phyloP scores from a whole-genome alignment of 2,113 vertebrate species.

The Monopterus albus region DNA sequence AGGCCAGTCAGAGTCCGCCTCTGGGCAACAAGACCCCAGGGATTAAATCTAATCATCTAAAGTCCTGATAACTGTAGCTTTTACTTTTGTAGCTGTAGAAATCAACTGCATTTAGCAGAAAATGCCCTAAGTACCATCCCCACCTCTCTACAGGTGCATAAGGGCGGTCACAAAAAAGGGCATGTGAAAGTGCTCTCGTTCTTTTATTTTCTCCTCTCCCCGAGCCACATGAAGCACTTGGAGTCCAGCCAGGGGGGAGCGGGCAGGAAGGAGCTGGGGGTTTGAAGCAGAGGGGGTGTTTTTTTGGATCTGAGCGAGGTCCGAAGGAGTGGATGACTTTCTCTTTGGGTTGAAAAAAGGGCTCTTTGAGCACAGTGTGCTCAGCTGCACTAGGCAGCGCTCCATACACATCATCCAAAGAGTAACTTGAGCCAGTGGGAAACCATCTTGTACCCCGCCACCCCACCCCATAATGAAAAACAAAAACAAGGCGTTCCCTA shows the following conservation, averaged over 20 bases:
- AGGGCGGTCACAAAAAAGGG: conserved; percentile 51
- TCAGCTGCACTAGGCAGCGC: conserved; percentile 80
- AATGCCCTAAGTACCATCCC: conserved; percentile 19
- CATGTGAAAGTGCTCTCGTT: conserved; percentile 76
- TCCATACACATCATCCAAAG: conserved; percentile 72
- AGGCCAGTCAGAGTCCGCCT: conserved; percentile 21
- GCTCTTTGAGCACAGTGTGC: conserved; percentile 77
- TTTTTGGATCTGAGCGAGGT: conserved; percentile 60
- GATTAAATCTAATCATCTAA: background rate
- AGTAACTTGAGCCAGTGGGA: conserved; percentile 78
- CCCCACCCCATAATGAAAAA: conserved; percentile 62
- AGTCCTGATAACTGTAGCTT: background rate
- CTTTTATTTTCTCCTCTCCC: conserved; percentile 72
- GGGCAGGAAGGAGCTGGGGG: conserved; percentile 77
- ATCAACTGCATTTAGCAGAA: background rate
- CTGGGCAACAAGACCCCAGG: conserved; percentile 8
- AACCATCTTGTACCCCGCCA: conserved; percentile 53
- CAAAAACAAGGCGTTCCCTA: conserved; percentile 76
- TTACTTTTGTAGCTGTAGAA: conserved; percentile 1
- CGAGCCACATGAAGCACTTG: conserved; percentile 79
- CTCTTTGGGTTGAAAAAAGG: conserved; percentile 71
- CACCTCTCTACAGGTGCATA: conserved; percentile 71
- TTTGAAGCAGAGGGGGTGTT: conserved; percentile 48
- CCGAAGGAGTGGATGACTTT: conserved; percentile 68
- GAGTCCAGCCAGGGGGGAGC: conserved; percentile 75